Base-by-base conservation (phyloP, 2,113 vertebrate genomes). In the Stegostoma tigrinum region DNA sequence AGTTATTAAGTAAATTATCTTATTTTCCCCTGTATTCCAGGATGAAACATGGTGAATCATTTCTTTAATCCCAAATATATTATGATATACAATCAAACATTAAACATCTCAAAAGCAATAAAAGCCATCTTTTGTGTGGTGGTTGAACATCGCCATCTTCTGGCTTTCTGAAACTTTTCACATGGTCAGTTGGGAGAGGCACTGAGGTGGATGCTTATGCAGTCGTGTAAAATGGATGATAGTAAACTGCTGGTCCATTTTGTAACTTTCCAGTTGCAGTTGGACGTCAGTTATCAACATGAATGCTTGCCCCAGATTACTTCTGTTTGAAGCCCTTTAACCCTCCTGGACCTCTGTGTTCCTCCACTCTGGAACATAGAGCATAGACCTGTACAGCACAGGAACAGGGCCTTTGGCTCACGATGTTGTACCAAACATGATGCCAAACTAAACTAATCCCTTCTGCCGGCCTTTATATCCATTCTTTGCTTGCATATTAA, bases 141-240 rank as follows among this genome's bases (percentile, higher is more conserved):
- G 68, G 48, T 38, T 30, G 72, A 95, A 95, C 38, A 72, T 45
- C 45, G 68, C 94, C 94, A 95, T 95, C 94, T 95, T 5, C 68
- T 95, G 94, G 94, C 19, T 27, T 70, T 75, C 45, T 34, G 27
- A 95, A 61, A 42, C 23, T 94, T 70, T 94, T 94, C 91, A 66
- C 23, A 10, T 3, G 15, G 87, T 90, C 27, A 6, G 83, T 52
- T 5, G 30, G 61, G 15, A 3, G 24, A 89, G 45, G 17, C 24
- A 30, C 42, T 34, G 52, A 24, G 52, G 10, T 89, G 34, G 23
- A 27, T 89, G 27, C 27, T 14, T 52, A 24, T 89, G 23, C 38
- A 21, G 27, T 38, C 3, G n/a, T 48, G 93, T 48, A 75, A 48
- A 42, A 38, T 67, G 52, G 87, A 27, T n/a, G 52, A 90, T 34